Evolutionary conservation across 2,888 invertebrate genomes (phyloP).

Genomic region (Oligia strigilis): DNA sequence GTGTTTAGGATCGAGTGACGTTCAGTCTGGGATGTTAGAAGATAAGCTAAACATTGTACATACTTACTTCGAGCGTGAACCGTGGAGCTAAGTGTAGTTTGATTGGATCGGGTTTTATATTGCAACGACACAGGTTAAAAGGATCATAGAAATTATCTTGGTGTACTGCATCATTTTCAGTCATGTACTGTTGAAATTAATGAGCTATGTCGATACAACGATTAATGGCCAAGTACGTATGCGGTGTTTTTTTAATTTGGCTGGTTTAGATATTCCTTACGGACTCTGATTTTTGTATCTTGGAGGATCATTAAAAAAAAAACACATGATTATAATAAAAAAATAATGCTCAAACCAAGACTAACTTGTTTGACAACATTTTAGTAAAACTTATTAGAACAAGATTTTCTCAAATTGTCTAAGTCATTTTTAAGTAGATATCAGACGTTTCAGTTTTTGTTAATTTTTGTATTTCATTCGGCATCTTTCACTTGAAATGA

Average conservation of each 20-base stretch:
- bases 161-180: conserved; percentile 31
- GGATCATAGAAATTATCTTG: conserved; percentile 22
- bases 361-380: too few species aligned
- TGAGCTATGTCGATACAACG: conserved; percentile 87
- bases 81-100: conserved; percentile 62
- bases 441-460: too few species aligned
- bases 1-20: conserved; percentile 67
- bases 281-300: conserved; percentile 47
- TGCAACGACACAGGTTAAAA: conserved; percentile 55
- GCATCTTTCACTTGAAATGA: too few species aligned
- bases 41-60: conserved; percentile 67
- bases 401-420: too few species aligned
- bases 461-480: too few species aligned
- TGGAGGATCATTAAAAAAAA: too few species aligned
- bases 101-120: conserved; percentile 38
- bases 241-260: conserved; percentile 68
- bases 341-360: too few species aligned
- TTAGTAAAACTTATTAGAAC: too few species aligned
- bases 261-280: conserved; percentile 28
- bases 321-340: too few species aligned
- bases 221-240: conserved; percentile 75
- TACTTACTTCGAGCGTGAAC: conserved; percentile 64
- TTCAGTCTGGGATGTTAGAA: conserved; percentile 63
- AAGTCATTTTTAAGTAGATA: too few species aligned
- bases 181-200: conserved; percentile 73